Base-by-base conservation (phyloP, 2,113 vertebrate genomes). In the Lutjanus erythropterus region DNA sequence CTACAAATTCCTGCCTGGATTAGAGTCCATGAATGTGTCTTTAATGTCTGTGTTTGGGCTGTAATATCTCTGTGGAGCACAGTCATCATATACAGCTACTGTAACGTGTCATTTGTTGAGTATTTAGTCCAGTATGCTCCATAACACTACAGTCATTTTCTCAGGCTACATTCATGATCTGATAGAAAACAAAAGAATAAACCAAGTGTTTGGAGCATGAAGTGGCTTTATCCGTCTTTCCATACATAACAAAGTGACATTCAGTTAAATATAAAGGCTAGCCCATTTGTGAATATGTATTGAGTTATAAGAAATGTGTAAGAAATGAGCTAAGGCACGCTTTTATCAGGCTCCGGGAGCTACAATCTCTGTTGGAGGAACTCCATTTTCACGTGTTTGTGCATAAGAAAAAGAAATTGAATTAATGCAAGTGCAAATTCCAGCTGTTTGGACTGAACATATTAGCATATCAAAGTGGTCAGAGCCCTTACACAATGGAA, bases 401-500 rank as follows among this genome's bases (percentile, higher is more conserved):
- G 94, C 92, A 89, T 93, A 70, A n/a, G 33, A 65, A 95, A 70
- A 96, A 72, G 95, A 95, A 96, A 71, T 96, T 94, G 95, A 96
- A 97, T 96, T 96, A 96, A 96, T 96, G 95, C 93, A 90, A 96
- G 95, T 96, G 95, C 94, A 96, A 96, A 96, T 96, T 96, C 96
- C 95, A 96, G 94, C 94, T 95, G 96, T 97, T 97, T 96, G 95
- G 96, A 96, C 95, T 95, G 90, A 91, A 46, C 61, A 74, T 56
- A 98, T 98, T 97, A 97, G 94, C 96, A 98, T 97, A 96, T 98
- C 96, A 98, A 97, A 99, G 97, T 95, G 95, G 95, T 91, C 94
- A 93, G 86, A 94, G 95, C 93, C 94, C 91, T 90, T 90, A 86
- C 94, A 97, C 96, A 96, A 95, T 96, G 92, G 95, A 95, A 95